Conservation (phyloP, 2,113 vertebrate genomes). For the Carollia perspicillata region DNA sequence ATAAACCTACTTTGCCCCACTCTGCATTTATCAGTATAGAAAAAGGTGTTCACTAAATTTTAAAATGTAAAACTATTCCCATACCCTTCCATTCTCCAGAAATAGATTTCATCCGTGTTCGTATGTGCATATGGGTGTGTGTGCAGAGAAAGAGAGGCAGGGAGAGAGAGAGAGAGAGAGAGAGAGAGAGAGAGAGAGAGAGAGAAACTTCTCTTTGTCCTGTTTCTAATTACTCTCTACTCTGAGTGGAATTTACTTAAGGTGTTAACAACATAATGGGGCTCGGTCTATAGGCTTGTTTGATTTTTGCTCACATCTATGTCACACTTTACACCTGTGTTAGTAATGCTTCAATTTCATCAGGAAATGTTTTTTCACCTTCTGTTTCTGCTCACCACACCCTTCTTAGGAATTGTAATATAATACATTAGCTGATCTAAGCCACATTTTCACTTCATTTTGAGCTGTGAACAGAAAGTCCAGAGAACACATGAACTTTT, state of each 20-base stretch:
- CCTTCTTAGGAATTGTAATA: constrained; percentile 68
- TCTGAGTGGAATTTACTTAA: constrained; percentile 43
- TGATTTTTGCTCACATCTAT: constrained; percentile 23
- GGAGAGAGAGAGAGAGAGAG: background rate
- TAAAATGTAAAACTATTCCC: background rate
- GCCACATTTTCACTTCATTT: constrained; percentile 49
- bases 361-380: constrained; percentile 39
- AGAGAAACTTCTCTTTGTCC: background rate
- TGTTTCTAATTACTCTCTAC: constrained; percentile 51
- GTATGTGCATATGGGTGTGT: background rate
- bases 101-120: background rate
- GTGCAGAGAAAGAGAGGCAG: background rate
- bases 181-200: background rate
- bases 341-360: constrained; percentile 44
- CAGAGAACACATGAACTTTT: background rate
- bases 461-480: constrained; percentile 50
- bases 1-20: background rate
- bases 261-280: constrained; percentile 64
- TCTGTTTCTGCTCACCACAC: constrained; percentile 54
- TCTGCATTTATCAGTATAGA: background rate
- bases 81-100: background rate
- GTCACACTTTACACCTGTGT: constrained; percentile 53
- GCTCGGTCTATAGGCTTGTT: constrained; percentile 37
- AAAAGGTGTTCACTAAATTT: background rate
- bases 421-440: constrained; percentile 51